These are phyloP conservation scores for Trichopria drosophilae DNA, from an alignment of 2,888 invertebrate genomes.

Conservation along the genomic window DNA sequence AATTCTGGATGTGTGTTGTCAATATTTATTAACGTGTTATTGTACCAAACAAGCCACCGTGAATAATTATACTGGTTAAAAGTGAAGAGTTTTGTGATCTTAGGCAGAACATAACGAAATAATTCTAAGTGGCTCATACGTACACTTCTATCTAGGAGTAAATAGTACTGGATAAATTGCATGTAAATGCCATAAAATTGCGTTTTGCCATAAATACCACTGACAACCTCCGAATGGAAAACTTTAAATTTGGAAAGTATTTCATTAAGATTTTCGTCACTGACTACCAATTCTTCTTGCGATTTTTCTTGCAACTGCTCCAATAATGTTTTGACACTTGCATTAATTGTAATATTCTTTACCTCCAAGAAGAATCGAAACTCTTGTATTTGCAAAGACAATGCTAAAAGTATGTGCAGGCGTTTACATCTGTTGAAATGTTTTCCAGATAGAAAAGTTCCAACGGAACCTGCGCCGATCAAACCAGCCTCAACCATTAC, in stretches of 20 bases:
- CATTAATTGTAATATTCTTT: conserved; percentile 27
- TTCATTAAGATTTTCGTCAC: conserved; percentile 18
- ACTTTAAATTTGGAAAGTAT: too few relatives aligned
- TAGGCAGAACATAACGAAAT: conserved; percentile 17
- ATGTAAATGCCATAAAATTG: conserved; percentile 35
- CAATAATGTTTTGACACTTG: not conserved
- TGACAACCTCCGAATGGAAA: conserved; percentile 29
- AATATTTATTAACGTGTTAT: too few relatives aligned
- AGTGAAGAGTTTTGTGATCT: conserved; percentile 25
- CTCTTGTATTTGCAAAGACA: conserved; percentile 25
- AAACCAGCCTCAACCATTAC: conserved; percentile 31
- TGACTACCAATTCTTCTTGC: conserved; percentile 1
- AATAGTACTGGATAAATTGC: conserved; percentile 11
- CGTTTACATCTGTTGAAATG: conserved; percentile 34
- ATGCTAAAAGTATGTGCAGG: conserved; percentile 16
- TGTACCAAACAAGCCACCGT: too few relatives aligned
- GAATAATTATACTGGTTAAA: conserved; percentile 32
- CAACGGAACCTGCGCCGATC: conserved; percentile 29
- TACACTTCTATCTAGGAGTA: conserved; percentile 6
- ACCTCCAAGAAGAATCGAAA: conserved; percentile 13
- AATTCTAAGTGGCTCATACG: conserved; percentile 16
- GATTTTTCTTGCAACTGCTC: not conserved
- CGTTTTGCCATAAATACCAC: conserved; percentile 29
- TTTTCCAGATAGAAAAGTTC: conserved; percentile 32
- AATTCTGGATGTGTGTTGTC: too few relatives aligned